Base-by-base conservation (phyloP, 2,888 invertebrate species). In the Acronicta psi region DNA sequence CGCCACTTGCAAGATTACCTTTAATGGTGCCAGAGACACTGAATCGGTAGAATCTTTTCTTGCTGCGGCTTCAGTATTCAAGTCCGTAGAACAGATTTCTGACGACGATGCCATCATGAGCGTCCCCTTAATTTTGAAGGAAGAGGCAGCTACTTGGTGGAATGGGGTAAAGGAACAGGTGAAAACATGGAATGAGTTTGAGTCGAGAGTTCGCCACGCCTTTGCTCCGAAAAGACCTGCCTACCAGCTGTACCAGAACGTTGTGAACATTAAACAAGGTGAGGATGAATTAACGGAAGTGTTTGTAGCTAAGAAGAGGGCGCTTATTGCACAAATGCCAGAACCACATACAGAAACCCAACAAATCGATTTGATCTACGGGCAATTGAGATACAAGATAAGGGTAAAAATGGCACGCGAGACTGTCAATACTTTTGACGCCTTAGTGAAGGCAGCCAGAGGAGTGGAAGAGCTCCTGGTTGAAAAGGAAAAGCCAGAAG, bases 41-140 rank as follows among this genome's bases (percentile, higher is more conserved):
- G 51, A 57, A 44, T 11, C 31, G 0, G 37, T 57, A 2, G 57
- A 44, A 40, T 14, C 31, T 44, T 57, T 57, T 44, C 57, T 57
- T 14, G 57, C 57, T 20, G 34, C 44, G 14, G 44, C 17, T 31
- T 34, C 51, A 5, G 34, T 58, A 2, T 52, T 45, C 17, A 58
- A 52, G 40, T 34, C 38, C 13, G 45, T 52, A 10, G 40, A 58
- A 25, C 29, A 45, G 11, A 52, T 58, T 8, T 25, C 38, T 7
- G 36, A 37, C 36, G 8, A 37, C 6, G 36, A 37, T 37, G 36
- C 52, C 11, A 36, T 52, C 9, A 42, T 43, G 43, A 43, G 43
- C 36, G 13, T 52, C 10, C 51, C 51, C 13, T 52, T 51, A 50
- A 51, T 51, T 16, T 51, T 51, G 31, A 51, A 31, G 6, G 41